Evolutionary conservation across 2,888 invertebrate genomes (phyloP).

Genomic region (Megalurothrips usitatus): DNA sequence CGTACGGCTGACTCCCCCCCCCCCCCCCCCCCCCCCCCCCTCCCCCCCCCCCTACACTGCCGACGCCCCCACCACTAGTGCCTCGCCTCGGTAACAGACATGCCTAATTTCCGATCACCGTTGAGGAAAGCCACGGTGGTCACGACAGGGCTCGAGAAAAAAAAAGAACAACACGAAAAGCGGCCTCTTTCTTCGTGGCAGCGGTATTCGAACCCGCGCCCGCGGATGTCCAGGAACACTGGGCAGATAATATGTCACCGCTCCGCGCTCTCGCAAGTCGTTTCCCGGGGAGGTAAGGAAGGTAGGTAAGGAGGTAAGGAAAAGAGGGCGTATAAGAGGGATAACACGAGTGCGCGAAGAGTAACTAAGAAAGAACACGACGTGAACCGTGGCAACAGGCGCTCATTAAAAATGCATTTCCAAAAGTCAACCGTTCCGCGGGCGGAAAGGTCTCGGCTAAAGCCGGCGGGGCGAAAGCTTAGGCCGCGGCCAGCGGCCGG

Average conservation of each 20-base stretch:
- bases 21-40: background rate
- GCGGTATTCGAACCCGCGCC: too few relatives aligned
- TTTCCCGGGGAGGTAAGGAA: too few relatives aligned
- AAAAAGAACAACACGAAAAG: background rate
- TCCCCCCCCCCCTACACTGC: background rate
- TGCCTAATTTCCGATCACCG: too few relatives aligned
- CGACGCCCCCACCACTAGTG: background rate
- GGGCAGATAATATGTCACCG: too few relatives aligned
- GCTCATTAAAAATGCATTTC: slow-evolving; percentile 21
- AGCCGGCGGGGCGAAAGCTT: background rate
- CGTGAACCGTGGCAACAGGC: background rate
- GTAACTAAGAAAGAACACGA: background rate
- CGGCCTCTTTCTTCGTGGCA: too few relatives aligned
- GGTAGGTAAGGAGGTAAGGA: too few relatives aligned
- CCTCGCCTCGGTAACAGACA: too few relatives aligned
- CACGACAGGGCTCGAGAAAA: background rate
- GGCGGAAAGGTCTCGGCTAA: background rate
- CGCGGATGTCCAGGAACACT: too few relatives aligned
- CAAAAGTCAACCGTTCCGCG: background rate
- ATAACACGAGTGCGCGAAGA: background rate
- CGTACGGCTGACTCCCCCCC: background rate
- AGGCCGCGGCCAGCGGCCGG: background rate
- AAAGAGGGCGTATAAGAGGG: slow-evolving; percentile 6
- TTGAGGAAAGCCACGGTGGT: background rate
- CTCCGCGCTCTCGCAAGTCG: too few relatives aligned